Base-by-base conservation (phyloP, 2,797 vertebrate species). In the Periparus ater region DNA sequence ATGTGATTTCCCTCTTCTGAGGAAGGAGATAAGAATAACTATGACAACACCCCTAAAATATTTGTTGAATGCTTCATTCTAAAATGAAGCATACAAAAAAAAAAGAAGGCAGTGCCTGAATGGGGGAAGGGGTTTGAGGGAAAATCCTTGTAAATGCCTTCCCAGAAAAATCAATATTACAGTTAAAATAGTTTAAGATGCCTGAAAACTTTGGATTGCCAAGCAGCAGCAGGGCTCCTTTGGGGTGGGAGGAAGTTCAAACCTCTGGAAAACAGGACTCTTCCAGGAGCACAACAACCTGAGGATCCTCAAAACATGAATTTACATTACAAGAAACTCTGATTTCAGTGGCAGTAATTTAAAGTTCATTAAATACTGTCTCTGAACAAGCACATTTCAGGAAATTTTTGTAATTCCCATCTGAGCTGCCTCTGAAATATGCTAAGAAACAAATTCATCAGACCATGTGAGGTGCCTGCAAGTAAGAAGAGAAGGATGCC, bases 21-120 rank as follows among this genome's bases (percentile, higher is more conserved):
- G 89, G 74, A 96, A 94, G 54, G 83, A 95, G 95, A 96, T 96
- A 96, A 96, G 95, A 94, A 94, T 94, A 96, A 68, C 91, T 91
- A 74, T 93, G 95, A 95, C 93, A 94, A 94, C 9, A 15, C 18
- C 82, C 65, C 77, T 95, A 77, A 96, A 96, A 87, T 45, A 94
- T 91, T 77, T 88, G 76, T 86, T 91, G 74, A 94, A 79, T 29
- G 53, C 50, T 89, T 77, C 67, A 25, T 82, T 88, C 34, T 84
- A 66, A 90, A 90, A 72, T 0, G 30, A 58, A 91, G 36, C 57
- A 53, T 13, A 54, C 34, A 38, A 68, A 22, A 57, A 51, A 89
- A 66, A 79, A 68, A 62, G 15, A 91, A 94, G 40, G 48, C 57
- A 88, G n/a, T 67, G 71, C 60, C 57, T 87, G 42, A 60, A 32